These are phyloP conservation scores for Girardinichthys multiradiatus DNA, from an alignment of 2,113 vertebrate genomes.

Conservation along the genomic window DNA sequence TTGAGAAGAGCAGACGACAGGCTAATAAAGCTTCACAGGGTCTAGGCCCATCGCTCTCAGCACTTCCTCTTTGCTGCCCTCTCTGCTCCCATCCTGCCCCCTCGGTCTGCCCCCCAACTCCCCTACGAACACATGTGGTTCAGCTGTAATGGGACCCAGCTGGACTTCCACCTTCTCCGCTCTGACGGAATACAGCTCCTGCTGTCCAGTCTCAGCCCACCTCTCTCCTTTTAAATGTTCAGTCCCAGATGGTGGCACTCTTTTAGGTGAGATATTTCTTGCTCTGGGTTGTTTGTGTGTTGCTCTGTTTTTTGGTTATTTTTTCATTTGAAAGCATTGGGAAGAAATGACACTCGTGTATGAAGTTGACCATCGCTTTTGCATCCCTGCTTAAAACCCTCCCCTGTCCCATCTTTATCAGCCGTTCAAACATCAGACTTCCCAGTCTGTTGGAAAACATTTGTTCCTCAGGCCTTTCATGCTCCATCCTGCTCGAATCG, in stretches of 20 bases:
- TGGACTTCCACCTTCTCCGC: slow-evolving; percentile 91
- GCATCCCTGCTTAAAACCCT: not conserved
- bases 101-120: slow-evolving; percentile 65
- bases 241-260: slow-evolving; percentile 55
- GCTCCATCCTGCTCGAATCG: slow-evolving; percentile 53
- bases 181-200: slow-evolving; percentile 71
- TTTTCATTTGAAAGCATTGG: not conserved
- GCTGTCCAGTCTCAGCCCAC: slow-evolving; percentile 51
- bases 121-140: slow-evolving; percentile 89
- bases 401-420: slow-evolving; percentile 35
- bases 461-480: slow-evolving; percentile 68
- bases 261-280: slow-evolving; percentile 53
- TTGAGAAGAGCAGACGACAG: slow-evolving; percentile 86
- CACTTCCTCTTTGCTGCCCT: slow-evolving; percentile 92
- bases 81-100: slow-evolving; percentile 86
- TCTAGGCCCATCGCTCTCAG: slow-evolving; percentile 81
- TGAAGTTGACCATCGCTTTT: slow-evolving; percentile 18
- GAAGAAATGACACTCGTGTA: slow-evolving; percentile 6
- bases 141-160: slow-evolving; percentile 96
- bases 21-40: slow-evolving; percentile 99
- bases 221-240: no score
- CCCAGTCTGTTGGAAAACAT: slow-evolving; percentile 63
- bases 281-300: slow-evolving; percentile 45
- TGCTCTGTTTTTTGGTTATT: slow-evolving; percentile 10
- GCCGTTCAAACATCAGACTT: slow-evolving; percentile 67